These are phyloP conservation scores for Xestia sexstrigata DNA, from an alignment of 2,888 invertebrate species.

Conservation along the genomic window DNA sequence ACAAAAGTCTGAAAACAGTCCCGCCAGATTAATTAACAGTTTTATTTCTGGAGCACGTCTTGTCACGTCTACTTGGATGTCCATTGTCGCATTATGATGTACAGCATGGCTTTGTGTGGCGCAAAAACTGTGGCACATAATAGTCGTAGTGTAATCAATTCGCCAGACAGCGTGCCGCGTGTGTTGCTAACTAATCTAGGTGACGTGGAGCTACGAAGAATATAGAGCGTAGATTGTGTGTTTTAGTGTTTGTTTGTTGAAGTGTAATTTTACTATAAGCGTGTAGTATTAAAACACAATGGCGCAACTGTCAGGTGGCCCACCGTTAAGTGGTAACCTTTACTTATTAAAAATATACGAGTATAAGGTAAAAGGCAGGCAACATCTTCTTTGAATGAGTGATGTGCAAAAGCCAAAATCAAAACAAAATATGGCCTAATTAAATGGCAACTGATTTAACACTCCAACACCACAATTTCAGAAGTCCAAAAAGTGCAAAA, in stretches of 20 bases:
- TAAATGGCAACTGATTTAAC: too few relatives aligned
- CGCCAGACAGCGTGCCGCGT: constrained; percentile 88
- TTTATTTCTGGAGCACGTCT: constrained; percentile 65
- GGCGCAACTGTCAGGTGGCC: too few relatives aligned
- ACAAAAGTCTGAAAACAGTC: constrained; percentile 64
- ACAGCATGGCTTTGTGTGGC: constrained; percentile 64
- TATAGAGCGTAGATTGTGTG: not conserved
- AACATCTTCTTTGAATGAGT: too few relatives aligned
- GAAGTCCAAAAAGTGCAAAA: not conserved
- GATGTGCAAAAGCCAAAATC: not conserved
- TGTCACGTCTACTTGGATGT: constrained; percentile 50
- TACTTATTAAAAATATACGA: not conserved
- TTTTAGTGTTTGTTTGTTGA: not conserved
- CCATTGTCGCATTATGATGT: constrained; percentile 64
- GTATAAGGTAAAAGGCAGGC: not conserved
- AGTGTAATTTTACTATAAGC: not conserved
- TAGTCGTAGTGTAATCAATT: constrained; percentile 70
- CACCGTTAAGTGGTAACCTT: not conserved
- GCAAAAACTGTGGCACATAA: constrained; percentile 81
- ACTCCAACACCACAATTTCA: not conserved
- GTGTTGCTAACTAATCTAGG: constrained; percentile 76
- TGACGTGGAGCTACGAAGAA: constrained; percentile 76
- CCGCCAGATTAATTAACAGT: constrained; percentile 70
- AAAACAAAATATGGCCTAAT: not conserved
- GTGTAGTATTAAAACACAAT: not conserved